These are phyloP conservation scores for Protosalanx chinensis DNA, from an alignment of 2,797 vertebrate genomes.

Conservation along the genomic window DNA sequence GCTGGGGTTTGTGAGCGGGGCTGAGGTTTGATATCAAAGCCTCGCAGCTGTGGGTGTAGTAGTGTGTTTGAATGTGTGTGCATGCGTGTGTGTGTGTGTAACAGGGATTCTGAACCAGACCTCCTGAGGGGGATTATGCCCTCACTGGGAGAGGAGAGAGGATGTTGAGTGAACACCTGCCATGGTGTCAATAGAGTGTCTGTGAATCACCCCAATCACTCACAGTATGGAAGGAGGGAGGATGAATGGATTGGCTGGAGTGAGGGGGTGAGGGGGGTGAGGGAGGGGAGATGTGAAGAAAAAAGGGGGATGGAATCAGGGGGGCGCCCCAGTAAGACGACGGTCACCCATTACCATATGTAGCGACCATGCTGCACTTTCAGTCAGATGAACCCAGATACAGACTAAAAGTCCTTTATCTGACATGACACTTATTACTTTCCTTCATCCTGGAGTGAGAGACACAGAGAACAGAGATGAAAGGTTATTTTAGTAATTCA, in stretches of 20 bases:
- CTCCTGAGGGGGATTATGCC: constrained; percentile 60
- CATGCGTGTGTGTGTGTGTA: not conserved
- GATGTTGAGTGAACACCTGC: constrained; percentile 69
- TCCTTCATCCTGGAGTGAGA: not conserved
- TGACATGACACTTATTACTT: not conserved
- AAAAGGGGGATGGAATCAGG: not conserved
- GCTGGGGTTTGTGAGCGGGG: not conserved
- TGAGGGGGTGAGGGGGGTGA: not conserved
- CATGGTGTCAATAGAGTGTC: constrained; percentile 67
- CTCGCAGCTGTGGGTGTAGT: constrained; percentile 11
- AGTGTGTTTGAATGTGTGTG: not conserved
- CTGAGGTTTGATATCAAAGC: constrained; percentile 36
- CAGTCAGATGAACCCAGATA: not conserved
- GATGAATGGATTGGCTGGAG: constrained; percentile 46
- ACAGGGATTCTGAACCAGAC: constrained; percentile 30
- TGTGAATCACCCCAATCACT: constrained; percentile 61
- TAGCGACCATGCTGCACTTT: not conserved
- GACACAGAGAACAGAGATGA: not conserved
- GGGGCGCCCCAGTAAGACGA: not conserved
- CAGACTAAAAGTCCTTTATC: not conserved
- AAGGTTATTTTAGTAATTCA: constrained; percentile 9
- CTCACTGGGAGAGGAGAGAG: constrained; percentile 58
- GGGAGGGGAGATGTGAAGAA: not conserved
- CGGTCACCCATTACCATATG: not conserved
- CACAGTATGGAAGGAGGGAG: constrained; percentile 49